Evolutionary conservation across 2,888 invertebrate genomes (phyloP).

Genomic region (Scaptomyza flava): DNA sequence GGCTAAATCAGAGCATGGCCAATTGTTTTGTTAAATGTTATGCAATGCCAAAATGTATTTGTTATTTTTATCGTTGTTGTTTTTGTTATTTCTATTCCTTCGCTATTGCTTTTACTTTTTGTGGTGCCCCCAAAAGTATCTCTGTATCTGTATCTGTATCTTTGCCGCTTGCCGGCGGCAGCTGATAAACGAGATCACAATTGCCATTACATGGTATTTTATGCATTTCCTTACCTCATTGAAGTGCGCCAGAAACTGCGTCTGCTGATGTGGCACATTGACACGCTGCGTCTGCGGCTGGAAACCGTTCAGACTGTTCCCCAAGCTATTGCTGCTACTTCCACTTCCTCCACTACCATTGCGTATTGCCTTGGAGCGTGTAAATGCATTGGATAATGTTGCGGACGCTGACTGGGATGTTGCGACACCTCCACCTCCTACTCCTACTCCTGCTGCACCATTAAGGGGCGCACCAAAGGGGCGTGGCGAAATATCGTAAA

Average conservation of each 20-base stretch:
- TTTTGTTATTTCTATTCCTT: slow-evolving; percentile 32
- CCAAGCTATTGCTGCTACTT: slow-evolving; percentile 38
- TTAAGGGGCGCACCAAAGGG: slow-evolving; percentile 81
- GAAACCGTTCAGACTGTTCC: slow-evolving; percentile 63
- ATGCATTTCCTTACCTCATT: slow-evolving; percentile 80
- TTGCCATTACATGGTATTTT: slow-evolving; percentile 25
- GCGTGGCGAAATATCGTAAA: slow-evolving; percentile 84
- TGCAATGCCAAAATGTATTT: slow-evolving; percentile 59
- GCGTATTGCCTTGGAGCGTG: slow-evolving; percentile 81
- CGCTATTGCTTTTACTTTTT: slow-evolving; percentile 66
- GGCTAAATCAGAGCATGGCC: slow-evolving; percentile 79
- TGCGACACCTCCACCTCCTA: slow-evolving; percentile 34
- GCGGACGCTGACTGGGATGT: slow-evolving; percentile 44
- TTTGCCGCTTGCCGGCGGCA: slow-evolving; percentile 10
- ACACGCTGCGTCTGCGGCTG: slow-evolving; percentile 76
- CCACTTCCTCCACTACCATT: slow-evolving; percentile 55
- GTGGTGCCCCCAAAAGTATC: slow-evolving; percentile 27
- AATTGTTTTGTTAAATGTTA: slow-evolving; percentile 74
- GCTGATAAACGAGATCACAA: slow-evolving; percentile 33
- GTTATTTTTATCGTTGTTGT: slow-evolving; percentile 4
- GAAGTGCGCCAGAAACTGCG: slow-evolving; percentile 83
- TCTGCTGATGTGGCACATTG: slow-evolving; percentile 84
- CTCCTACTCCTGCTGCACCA: slow-evolving; percentile 7
- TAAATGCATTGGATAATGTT: slow-evolving; percentile 66
- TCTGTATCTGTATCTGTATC: slow-evolving; percentile 22